These are phyloP conservation scores for Meda fulgida DNA, from an alignment of 2,797 vertebrate genomes.

Conservation along the genomic window DNA sequence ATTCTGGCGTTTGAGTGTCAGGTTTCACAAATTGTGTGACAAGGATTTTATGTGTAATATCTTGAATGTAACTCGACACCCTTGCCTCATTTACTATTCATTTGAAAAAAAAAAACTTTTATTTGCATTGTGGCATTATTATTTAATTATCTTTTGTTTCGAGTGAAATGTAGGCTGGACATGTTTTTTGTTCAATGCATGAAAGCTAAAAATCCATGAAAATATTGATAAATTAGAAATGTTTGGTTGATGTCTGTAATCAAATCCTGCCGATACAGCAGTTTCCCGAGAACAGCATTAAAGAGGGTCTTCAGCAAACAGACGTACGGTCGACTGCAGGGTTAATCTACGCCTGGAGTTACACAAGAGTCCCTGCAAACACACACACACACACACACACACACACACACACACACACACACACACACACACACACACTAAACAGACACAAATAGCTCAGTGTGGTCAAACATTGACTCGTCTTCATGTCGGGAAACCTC, in stretches of 20 bases:
- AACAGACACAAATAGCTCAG: conserved; percentile 51
- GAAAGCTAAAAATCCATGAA: neutral
- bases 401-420: neutral
- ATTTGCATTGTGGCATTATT: too few species aligned
- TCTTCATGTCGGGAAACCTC: conserved; percentile 31
- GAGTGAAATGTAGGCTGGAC: too few species aligned
- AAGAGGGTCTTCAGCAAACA: neutral
- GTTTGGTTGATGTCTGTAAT: neutral
- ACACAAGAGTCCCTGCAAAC: conserved; percentile 24
- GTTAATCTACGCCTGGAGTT: conserved; percentile 3
- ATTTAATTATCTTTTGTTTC: too few species aligned
- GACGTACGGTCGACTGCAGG: neutral
- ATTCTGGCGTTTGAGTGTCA: too few species aligned
- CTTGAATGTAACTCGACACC: too few species aligned
- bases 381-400: conserved; percentile 1
- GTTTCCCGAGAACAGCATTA: neutral
- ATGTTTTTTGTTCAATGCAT: too few species aligned
- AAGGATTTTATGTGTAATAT: too few species aligned
- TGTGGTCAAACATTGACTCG: conserved; percentile 52
- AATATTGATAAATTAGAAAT: neutral
- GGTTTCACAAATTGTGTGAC: too few species aligned
- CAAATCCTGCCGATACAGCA: neutral
- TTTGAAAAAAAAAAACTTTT: too few species aligned
- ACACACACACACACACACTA: conserved; percentile 27
- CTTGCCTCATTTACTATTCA: too few species aligned